Evolutionary conservation across 2,797 vertebrate species (phyloP).

Genomic region (Lepus townsendii): DNA sequence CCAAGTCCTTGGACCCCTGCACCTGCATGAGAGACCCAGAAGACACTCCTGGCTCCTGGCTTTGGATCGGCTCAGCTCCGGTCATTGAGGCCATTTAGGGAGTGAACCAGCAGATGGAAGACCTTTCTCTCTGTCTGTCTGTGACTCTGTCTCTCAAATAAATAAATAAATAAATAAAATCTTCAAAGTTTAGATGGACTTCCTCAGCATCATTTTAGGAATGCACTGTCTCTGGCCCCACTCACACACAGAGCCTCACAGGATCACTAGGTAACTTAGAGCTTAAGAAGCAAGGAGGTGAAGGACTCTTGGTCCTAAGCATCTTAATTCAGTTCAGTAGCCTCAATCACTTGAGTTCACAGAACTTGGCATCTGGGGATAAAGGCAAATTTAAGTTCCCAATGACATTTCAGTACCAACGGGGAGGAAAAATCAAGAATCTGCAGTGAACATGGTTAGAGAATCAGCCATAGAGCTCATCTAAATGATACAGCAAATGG

Average conservation of each 20-base stretch:
- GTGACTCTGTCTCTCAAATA: no score
- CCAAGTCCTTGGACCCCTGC: no score
- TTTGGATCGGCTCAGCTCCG: no score
- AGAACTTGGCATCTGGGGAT: not conserved
- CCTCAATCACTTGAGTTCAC: not conserved
- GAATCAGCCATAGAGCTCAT: not conserved
- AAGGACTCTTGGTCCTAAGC: constrained; percentile 21
- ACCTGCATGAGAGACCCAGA: no score
- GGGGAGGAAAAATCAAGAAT: not conserved
- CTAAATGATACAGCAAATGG: not conserved
- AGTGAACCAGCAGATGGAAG: no score
- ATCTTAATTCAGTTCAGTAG: not conserved
- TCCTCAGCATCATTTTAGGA: not conserved
- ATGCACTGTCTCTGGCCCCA: not conserved
- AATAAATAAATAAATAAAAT: no score
- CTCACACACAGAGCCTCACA: not conserved
- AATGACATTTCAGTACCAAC: not conserved
- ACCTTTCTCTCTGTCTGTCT: no score
- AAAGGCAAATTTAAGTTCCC: not conserved
- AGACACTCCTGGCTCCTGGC: no score
- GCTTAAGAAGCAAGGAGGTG: not conserved
- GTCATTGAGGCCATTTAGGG: no score
- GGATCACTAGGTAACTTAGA: not conserved
- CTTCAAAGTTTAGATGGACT: no score
- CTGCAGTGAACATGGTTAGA: not conserved